Evolutionary conservation across 2,113 vertebrate genomes (phyloP), one percentile per base, ranked within the genome.

Genomic region (Amazona guildingii): DNA sequence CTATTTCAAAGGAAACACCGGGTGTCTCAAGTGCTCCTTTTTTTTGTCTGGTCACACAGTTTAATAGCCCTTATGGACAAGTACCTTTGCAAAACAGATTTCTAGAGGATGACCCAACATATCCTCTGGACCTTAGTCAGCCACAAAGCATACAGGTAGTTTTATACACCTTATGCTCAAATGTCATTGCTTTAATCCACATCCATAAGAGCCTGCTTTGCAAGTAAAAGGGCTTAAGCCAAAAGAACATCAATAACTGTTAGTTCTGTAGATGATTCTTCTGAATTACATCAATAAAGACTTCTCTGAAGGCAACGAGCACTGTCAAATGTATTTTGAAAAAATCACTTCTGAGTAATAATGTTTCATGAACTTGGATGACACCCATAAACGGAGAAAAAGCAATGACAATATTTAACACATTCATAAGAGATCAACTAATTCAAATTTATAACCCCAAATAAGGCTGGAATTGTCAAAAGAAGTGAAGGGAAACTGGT

Each of bases 1-100:
- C 49, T 69, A 37, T 92, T 94, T 97, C 88, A 95, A 94, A 96
- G 86, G 86, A 95, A 97, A 87, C 78, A 66, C 69, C 61, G 78
- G 41, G 63, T 62, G 81, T 86, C 88, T 95, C 86, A 83, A 96
- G 92, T 92, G 46, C 13, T 41, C 54, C 43, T 87, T 82, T 93
- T 49, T 79, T 52, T 41, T 43, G 67, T 69, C 43, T 28, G 0
- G 2, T 67, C 78, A 86, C 29, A 10, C 81, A 46, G 39, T 19
- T 72, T 41, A 86, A 86, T 15, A 77, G 66, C 70, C 29, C 93
- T 88, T 44, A 63, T 18, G n/a, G 64, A 55, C 69, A 88, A 80
- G 92, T 80, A 91, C 52, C 83, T 92, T 89, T 89, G 77, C 92
- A 94, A 74, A 93, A 84, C 76, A 81, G 64, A 78, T 66, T 86